phyloP scores from a whole-genome alignment of 2,113 vertebrate species.

The Planiliza haematocheilus region DNA sequence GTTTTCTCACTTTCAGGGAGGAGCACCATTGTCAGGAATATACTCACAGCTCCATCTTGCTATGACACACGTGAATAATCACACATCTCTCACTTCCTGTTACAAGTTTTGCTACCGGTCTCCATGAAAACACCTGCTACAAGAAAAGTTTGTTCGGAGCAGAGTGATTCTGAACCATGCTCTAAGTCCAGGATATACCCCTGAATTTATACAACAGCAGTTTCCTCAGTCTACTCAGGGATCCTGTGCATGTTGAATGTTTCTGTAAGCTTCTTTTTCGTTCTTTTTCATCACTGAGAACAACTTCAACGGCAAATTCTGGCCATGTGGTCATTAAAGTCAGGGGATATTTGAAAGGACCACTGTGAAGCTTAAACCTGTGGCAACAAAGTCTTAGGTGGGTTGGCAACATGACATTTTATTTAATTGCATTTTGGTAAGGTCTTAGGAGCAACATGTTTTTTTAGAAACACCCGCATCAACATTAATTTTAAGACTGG shows the following conservation, averaged over 20 bases:
- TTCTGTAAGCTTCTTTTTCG: background rate
- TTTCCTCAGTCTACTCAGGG: background rate
- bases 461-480: too few species aligned
- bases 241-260: background rate
- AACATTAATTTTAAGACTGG: too few species aligned
- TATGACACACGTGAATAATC: background rate
- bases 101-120: too few species aligned
- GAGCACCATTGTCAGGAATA: background rate
- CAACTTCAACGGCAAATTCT: background rate
- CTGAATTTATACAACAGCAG: conserved; percentile 29
- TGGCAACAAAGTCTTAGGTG: background rate
- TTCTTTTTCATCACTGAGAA: too few species aligned
- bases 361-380: background rate
- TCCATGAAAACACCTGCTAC: background rate
- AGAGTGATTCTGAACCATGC: background rate
- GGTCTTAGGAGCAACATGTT: too few species aligned
- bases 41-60: background rate
- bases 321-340: conserved; percentile 1
- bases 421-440: too few species aligned
- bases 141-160: background rate
- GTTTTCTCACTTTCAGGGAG: background rate
- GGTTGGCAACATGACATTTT: too few species aligned
- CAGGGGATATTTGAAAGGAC: background rate
- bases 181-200: background rate
- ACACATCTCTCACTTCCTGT: too few species aligned